Percentiles rank a stretch among this genome's conserved stretches.
phyloP scores from a whole-genome alignment of 2,113 vertebrate genomes.

The Lepus europaeus region DNA sequence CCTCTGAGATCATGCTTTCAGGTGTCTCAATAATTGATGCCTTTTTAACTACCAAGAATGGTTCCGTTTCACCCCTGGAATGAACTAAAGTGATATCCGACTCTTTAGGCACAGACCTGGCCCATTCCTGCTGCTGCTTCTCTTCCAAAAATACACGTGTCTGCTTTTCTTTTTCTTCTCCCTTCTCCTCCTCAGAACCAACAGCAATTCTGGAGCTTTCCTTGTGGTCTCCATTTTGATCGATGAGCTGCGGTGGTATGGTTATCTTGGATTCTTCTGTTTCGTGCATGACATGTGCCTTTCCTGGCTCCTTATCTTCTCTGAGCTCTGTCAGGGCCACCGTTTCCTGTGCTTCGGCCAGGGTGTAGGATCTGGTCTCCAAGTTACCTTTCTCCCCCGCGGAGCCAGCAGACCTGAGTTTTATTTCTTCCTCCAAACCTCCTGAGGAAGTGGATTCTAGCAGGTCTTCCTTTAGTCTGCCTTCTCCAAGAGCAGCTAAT shows the following conservation, averaged over 20 bases:
- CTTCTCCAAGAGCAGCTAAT: constrained; percentile 66
- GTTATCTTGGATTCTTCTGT: constrained; percentile 24
- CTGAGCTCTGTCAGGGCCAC: background rate
- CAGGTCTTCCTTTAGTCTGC: constrained; percentile 67
- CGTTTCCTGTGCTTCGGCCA: constrained; percentile 65
- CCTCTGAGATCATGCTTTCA: constrained; percentile 36
- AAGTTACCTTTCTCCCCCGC: constrained; percentile 40
- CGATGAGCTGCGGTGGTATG: background rate
- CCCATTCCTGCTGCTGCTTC: constrained; percentile 40
- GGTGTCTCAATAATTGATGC: constrained; percentile 56
- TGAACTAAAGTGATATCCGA: constrained; percentile 3
- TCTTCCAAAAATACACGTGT: constrained; percentile 14
- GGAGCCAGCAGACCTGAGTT: constrained; percentile 43
- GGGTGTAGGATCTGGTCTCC: constrained; percentile 40
- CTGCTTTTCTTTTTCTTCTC: constrained; percentile 25
- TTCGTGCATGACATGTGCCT: background rate
- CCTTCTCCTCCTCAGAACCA: constrained; percentile 46
- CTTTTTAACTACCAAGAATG: constrained; percentile 48
- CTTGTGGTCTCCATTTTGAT: constrained; percentile 53
- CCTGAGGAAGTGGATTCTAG: constrained; percentile 30
- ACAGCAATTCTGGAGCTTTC: constrained; percentile 50
- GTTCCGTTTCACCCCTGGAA: constrained; percentile 46
- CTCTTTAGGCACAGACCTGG: background rate
- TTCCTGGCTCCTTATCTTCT: constrained; percentile 36
- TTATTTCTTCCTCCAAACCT: constrained; percentile 58